Conservation (phyloP, 92 coral and sea anemone genomes). For the Porites cylindrica region DNA sequence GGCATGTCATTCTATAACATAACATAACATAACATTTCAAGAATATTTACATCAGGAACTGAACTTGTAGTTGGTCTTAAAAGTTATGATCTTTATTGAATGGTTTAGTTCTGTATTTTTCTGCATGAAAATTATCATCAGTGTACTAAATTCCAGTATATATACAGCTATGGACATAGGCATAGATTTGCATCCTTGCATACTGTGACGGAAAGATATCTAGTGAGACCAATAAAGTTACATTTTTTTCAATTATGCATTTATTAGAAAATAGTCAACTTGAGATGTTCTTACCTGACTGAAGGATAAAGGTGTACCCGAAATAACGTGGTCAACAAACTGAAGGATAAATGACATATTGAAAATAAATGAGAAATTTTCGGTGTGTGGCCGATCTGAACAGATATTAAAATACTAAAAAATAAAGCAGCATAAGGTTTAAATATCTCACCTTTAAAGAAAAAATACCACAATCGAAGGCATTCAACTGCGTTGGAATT, state of each 20-base stretch:
- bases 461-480: slow-evolving; percentile 18
- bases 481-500: slow-evolving; percentile 14
- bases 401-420: too few species aligned
- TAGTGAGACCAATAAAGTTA: background rate
- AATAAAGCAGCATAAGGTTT: too few species aligned
- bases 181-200: too few species aligned
- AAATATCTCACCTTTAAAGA: slow-evolving; percentile 7
- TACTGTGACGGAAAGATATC: background rate
- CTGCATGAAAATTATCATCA: too few species aligned
- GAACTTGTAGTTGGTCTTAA: too few species aligned
- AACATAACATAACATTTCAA: background rate
- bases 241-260: background rate
- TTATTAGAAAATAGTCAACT: background rate
- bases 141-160: too few species aligned
- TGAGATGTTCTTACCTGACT: background rate
- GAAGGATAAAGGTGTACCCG: slow-evolving; percentile 1
- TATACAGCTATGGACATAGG: too few species aligned
- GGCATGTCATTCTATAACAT: background rate
- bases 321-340: background rate
- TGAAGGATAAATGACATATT: background rate
- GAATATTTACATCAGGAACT: background rate
- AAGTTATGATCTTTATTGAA: too few species aligned
- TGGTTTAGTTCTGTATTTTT: too few species aligned
- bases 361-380: too few species aligned
- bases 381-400: too few species aligned